phyloP scores from a whole-genome alignment of 2,888 invertebrate genomes.

The Drosophila multiciliata region DNA sequence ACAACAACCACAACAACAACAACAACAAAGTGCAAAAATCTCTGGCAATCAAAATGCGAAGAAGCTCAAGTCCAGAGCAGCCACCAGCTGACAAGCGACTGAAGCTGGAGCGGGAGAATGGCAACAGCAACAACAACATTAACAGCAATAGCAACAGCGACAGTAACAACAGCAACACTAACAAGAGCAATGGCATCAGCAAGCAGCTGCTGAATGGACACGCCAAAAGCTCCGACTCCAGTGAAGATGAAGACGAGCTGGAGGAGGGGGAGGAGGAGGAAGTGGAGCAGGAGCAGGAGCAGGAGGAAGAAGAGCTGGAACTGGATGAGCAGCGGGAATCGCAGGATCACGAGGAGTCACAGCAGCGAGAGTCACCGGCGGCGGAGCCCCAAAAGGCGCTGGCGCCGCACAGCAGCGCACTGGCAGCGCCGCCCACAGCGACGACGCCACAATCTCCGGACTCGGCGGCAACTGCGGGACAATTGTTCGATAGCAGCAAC shows the following conservation, averaged over 20 bases:
- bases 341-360: conserved; percentile 44
- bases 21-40: conserved; percentile 38
- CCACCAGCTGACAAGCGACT: conserved; percentile 37
- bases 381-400: conserved; percentile 33
- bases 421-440: conserved; percentile 75
- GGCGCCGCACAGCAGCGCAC: conserved; percentile 74
- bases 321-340: conserved; percentile 26
- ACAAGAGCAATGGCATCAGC: conserved; percentile 5
- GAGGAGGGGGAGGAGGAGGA: conserved; percentile 37
- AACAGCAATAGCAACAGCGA: conserved; percentile 9
- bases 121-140: conserved; percentile 8
- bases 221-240: conserved; percentile 40
- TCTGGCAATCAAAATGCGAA: conserved; percentile 37
- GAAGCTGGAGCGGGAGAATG: conserved; percentile 29
- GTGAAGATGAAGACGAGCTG: conserved; percentile 35
- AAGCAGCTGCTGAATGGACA: conserved; percentile 27
- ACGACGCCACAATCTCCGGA: conserved; percentile 81
- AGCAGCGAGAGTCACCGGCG: conserved; percentile 4
- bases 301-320: conserved; percentile 34
- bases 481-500: conserved; percentile 83
- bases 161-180: conserved; percentile 10
- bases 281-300: conserved; percentile 45
- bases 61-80: conserved; percentile 50
- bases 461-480: conserved; percentile 82
- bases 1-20: conserved; percentile 31